These are phyloP conservation scores for Ceratina australensis DNA, from an alignment of 1,140 invertebrate species.

Conservation along the genomic window DNA sequence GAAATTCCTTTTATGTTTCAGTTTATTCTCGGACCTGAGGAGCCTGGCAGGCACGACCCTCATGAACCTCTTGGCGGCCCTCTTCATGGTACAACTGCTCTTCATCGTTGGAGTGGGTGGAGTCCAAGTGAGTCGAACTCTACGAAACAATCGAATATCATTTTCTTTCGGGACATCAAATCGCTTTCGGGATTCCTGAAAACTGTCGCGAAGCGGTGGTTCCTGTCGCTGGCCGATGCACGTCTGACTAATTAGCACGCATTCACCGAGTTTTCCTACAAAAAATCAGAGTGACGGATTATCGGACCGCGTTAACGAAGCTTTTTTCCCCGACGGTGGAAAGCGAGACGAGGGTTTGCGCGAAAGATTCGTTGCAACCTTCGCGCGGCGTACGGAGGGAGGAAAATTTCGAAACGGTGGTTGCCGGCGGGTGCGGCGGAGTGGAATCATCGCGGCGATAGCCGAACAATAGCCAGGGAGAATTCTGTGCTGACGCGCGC, in stretches of 20 bases:
- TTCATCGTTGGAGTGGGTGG: conserved; percentile 86
- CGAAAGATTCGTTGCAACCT: neutral
- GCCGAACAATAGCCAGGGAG: conserved; percentile 13
- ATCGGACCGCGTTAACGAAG: too few relatives aligned
- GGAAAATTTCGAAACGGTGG: neutral
- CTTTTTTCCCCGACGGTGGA: neutral
- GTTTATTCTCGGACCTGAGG: conserved; percentile 84
- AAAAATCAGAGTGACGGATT: neutral
- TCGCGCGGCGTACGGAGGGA: neutral
- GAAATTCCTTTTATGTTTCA: conserved; percentile 76
- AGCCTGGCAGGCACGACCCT: conserved; percentile 84
- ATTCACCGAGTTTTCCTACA: neutral
- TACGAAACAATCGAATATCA: too few relatives aligned
- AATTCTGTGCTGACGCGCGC: neutral
- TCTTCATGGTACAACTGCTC: conserved; percentile 85
- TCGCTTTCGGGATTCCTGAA: neutral
- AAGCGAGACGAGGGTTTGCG: neutral
- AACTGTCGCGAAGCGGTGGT: neutral
- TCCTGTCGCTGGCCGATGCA: neutral
- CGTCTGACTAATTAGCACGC: neutral
- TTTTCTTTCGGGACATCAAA: too few relatives aligned
- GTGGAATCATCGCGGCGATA: neutral
- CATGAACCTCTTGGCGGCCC: conserved; percentile 84
- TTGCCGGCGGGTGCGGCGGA: neutral
- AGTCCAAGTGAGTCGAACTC: conserved; percentile 79